A percentile compares a stretch with the other conserved stretches of the same genome.
phyloP scores from a whole-genome alignment of 92 coral and sea anemone species.

The Phenganax subtilis region DNA sequence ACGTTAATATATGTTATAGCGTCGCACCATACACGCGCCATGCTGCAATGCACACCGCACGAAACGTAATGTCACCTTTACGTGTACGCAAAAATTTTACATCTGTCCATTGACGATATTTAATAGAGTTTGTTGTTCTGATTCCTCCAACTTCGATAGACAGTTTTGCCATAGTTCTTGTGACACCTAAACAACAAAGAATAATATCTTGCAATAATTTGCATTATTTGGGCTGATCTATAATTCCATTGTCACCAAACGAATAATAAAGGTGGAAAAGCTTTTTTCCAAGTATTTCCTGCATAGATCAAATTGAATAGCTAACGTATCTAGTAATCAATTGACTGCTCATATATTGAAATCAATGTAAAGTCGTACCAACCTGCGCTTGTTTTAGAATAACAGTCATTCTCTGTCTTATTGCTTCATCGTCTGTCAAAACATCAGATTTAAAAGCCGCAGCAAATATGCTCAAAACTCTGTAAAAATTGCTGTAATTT shows the following conservation, averaged over 20 bases:
- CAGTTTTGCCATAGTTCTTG: constrained; percentile 71
- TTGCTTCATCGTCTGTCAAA: constrained; percentile 71
- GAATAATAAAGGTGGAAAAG: no score
- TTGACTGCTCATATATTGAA: no score
- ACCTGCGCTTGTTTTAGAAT: constrained; percentile 90
- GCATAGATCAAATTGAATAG: no score
- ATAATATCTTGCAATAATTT: no score
- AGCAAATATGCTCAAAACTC: constrained; percentile 81
- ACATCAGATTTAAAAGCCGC: constrained; percentile 77
- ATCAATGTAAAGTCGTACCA: constrained; percentile 5
- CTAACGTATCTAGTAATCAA: no score
- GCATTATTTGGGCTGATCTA: no score
- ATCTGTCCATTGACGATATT: constrained; percentile 42
- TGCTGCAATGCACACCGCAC: no score
- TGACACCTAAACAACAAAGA: constrained; percentile 41
- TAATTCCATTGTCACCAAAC: no score
- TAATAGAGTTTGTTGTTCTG: constrained; percentile 72
- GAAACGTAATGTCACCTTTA: no score
- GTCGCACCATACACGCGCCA: no score
- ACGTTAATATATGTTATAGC: no score
- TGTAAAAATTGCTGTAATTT: constrained; percentile 72
- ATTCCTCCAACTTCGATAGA: constrained; percentile 71
- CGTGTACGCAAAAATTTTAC: background rate
- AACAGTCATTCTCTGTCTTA: constrained; percentile 65
- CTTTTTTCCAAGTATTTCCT: no score